These are phyloP conservation scores for Drosophila gunungcola DNA, from an alignment of 1,140 invertebrate species.

Conservation along the genomic window DNA sequence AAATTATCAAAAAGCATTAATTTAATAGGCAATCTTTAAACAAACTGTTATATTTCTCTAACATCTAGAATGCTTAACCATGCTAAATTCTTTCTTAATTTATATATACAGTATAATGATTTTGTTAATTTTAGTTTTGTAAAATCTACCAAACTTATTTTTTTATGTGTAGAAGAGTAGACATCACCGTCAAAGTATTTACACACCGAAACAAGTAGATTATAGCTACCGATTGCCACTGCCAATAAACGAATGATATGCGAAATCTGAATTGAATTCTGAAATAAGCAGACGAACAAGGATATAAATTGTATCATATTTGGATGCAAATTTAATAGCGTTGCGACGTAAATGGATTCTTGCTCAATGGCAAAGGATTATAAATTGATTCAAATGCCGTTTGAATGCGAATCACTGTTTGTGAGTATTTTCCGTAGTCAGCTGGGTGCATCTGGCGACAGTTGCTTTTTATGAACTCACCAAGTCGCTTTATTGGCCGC, in stretches of 20 bases:
- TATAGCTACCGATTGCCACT: background rate
- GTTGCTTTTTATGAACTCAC: slow-evolving; percentile 42
- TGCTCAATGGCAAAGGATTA: slow-evolving; percentile 30
- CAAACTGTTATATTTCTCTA: no score
- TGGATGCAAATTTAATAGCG: slow-evolving; percentile 48
- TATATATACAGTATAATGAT: no score
- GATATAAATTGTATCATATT: slow-evolving; percentile 36
- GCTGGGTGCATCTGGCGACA: slow-evolving; percentile 35
- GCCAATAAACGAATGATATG: slow-evolving; percentile 57
- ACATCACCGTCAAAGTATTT: slow-evolving; percentile 14
- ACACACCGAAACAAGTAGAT: background rate
- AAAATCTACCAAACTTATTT: background rate
- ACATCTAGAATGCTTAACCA: no score
- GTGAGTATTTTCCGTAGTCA: slow-evolving; percentile 11
- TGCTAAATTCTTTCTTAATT: no score
- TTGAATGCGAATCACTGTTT: slow-evolving; percentile 10
- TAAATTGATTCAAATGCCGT: slow-evolving; percentile 26
- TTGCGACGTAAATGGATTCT: slow-evolving; percentile 12
- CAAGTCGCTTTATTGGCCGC: slow-evolving; percentile 27
- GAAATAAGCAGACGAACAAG: slow-evolving; percentile 3
- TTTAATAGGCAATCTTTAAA: no score
- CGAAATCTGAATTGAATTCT: slow-evolving; percentile 39
- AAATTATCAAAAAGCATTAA: no score
- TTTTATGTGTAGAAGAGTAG: slow-evolving; percentile 1
- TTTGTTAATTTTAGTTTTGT: no score